Percentiles rank a stretch among this genome's conserved stretches.
Evolutionary conservation across 1,140 invertebrate species (phyloP).

Genomic region (Andricus grossulariae): DNA sequence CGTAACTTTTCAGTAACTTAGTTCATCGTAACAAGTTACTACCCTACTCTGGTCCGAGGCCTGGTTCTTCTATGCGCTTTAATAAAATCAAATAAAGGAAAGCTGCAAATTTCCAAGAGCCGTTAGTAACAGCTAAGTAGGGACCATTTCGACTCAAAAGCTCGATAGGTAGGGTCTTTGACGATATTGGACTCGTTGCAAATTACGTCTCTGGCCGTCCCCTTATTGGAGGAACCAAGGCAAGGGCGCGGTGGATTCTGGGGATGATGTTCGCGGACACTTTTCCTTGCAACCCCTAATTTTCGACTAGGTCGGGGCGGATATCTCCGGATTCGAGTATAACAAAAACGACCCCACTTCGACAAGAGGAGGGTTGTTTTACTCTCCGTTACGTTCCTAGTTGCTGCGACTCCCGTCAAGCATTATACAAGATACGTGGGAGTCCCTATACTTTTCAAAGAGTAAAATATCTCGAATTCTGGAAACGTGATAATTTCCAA

Average conservation of each 20-base stretch:
- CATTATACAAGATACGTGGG: not conserved
- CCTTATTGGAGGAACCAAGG: not conserved
- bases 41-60: too few species aligned
- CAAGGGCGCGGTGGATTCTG: not conserved
- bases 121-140: not conserved
- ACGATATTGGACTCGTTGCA: constrained; percentile 34
- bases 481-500: too few species aligned
- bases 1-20: too few species aligned
- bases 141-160: constrained; percentile 8
- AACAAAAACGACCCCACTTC: constrained; percentile 16
- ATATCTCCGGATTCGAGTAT: constrained; percentile 34
- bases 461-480: not conserved
- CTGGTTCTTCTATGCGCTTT: too few species aligned
- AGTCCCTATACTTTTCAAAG: not conserved
- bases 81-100: not conserved
- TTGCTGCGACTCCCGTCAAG: not conserved
- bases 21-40: too few species aligned
- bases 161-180: not conserved
- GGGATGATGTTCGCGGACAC: not conserved
- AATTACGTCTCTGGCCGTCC: constrained; percentile 37
- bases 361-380: not conserved
- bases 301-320: constrained; percentile 32
- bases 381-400: not conserved
- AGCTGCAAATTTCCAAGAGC: not conserved
- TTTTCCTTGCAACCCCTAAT: constrained; percentile 37